Percentiles rank a stretch among this genome's conserved stretches.
phyloP scores from a whole-genome alignment of 2,888 invertebrate genomes.

The Pandemis heparana region DNA sequence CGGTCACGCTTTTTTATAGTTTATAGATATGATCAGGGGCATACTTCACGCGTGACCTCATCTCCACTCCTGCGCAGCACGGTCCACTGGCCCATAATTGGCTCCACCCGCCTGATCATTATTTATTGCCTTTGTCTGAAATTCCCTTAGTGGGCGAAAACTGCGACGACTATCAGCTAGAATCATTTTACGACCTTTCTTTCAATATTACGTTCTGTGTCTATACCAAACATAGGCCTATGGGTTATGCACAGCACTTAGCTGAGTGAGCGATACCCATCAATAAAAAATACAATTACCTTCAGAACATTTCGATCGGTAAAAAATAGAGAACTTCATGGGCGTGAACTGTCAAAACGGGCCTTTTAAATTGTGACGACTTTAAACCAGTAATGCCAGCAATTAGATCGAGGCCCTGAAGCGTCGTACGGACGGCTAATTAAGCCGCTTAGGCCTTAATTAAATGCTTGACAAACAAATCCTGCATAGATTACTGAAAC shows the following conservation, averaged over 20 bases:
- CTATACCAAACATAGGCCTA: no score
- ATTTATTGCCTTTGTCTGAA: slow-evolving; percentile 2
- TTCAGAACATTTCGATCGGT: no score
- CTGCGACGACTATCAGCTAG: neutral
- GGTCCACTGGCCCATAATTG: neutral
- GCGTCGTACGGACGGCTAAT: neutral
- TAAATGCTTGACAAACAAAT: neutral
- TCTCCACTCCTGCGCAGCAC: neutral
- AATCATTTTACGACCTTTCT: neutral
- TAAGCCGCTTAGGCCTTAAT: neutral
- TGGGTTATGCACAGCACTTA: no score
- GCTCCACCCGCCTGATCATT: neutral
- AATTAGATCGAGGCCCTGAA: neutral
- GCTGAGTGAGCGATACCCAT: no score
- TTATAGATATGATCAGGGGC: no score
- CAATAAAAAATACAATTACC: no score
- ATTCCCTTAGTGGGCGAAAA: neutral
- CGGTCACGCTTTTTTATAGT: no score
- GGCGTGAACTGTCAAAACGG: no score
- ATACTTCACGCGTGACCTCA: neutral
- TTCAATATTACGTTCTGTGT: no score
- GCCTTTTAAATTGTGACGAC: no score
- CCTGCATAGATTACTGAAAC: neutral
- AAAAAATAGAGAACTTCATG: no score
- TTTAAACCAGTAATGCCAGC: no score